Base-by-base conservation (phyloP, 1,140 invertebrate genomes). In the Pachypeltis micranthus region DNA sequence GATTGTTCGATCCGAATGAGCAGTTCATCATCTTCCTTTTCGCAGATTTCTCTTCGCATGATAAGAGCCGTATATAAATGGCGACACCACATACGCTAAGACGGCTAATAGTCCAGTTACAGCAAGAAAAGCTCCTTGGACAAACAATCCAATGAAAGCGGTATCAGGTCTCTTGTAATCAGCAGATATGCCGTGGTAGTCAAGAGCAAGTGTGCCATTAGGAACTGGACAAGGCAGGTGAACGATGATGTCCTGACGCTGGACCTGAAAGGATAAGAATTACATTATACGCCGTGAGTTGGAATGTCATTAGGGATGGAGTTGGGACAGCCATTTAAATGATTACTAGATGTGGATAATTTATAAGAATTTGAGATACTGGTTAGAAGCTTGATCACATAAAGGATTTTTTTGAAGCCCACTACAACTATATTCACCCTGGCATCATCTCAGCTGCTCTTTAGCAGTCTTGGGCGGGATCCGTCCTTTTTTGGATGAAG, bases 231-330 rank as follows among this genome's bases (percentile, higher is more conserved):
- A 90, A 1, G 85, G 80, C 21, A 84, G 81, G 70, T 88, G 85
- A 23, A 90, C 84, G 68, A 90, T 90, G 34, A 91, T 90, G 69
- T 90, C 88, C 72, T 87, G 84, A 65, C 84, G 82, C 69, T 88
- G 87, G 29, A 87, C 81, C 80, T 90, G 73, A 4, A 51, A 31
- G 21, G 44, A n/a, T 44, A 25, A 44, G 65, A 55, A 63, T 63
- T n/a, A n/a, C n/a, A n/a, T n/a, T n/a, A n/a, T n/a, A n/a, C n/a
- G n/a, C n/a, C n/a, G n/a, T n/a, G n/a, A n/a, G n/a, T n/a, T n/a
- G n/a, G n/a, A n/a, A n/a, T n/a, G n/a, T n/a, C n/a, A n/a, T n/a
- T n/a, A n/a, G n/a, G n/a, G n/a, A n/a, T n/a, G n/a, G n/a, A n/a
- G n/a, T n/a, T n/a, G n/a, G n/a, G n/a, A n/a, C n/a, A n/a, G n/a